phyloP scores from a whole-genome alignment of 1,140 invertebrate genomes.

The Telenomus remus region DNA sequence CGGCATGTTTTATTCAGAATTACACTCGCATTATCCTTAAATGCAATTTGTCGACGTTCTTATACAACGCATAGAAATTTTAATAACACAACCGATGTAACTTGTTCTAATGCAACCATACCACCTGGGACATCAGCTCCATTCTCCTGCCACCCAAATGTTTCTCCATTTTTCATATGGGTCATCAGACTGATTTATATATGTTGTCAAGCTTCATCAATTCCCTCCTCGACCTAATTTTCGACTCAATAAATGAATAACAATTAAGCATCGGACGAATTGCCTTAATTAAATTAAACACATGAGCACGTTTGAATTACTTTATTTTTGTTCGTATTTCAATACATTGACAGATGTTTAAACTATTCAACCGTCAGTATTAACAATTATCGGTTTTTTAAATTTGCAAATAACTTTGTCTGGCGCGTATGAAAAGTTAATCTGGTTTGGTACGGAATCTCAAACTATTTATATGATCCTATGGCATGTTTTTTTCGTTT shows the following conservation, averaged over 20 bases:
- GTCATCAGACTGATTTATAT: conserved; percentile 36
- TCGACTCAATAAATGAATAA: conserved; percentile 22
- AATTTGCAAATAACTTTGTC: too few relatives aligned
- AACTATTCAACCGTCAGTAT: too few relatives aligned
- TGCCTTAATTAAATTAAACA: not conserved
- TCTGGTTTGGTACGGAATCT: too few relatives aligned
- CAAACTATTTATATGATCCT: too few relatives aligned
- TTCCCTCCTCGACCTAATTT: conserved; percentile 32
- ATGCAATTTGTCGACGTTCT: conserved; percentile 54
- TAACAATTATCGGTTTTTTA: too few relatives aligned
- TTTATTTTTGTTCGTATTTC: too few relatives aligned
- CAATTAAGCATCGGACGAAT: conserved; percentile 7
- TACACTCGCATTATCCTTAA: conserved; percentile 53
- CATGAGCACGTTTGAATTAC: too few relatives aligned
- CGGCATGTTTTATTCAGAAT: conserved; percentile 55
- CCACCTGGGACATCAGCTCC: conserved; percentile 6
- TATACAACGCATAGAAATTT: conserved; percentile 42
- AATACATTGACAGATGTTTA: too few relatives aligned
- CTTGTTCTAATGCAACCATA: conserved; percentile 37
- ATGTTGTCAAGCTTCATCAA: conserved; percentile 4
- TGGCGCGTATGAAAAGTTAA: too few relatives aligned
- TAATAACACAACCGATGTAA: conserved; percentile 32
- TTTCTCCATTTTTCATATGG: conserved; percentile 30
- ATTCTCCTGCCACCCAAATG: conserved; percentile 21
- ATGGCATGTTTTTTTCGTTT: too few relatives aligned